A percentile compares a stretch with the other conserved stretches of the same genome.
Evolutionary conservation across 1,140 invertebrate species (phyloP).

Genomic region (Tetragonula clypearis): DNA sequence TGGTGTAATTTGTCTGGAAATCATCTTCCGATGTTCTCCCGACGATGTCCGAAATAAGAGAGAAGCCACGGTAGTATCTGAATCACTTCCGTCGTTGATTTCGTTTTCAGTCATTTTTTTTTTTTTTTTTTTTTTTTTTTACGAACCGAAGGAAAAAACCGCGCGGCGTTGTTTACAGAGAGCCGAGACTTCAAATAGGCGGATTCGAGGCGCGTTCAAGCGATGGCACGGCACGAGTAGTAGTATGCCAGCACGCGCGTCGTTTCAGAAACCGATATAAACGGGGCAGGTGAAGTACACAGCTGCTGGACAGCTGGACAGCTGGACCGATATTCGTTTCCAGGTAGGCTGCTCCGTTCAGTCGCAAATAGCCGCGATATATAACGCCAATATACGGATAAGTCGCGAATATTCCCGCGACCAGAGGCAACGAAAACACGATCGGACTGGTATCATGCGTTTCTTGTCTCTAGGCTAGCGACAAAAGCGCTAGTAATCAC

Average conservation of each 20-base stretch:
- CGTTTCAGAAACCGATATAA: slow-evolving; percentile 20
- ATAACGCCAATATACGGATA: slow-evolving; percentile 36
- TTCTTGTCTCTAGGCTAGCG: background rate
- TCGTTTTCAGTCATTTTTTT: background rate
- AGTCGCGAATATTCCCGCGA: background rate
- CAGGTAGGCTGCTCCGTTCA: slow-evolving; percentile 17
- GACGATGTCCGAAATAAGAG: background rate
- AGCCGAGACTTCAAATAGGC: background rate
- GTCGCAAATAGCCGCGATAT: slow-evolving; percentile 14
- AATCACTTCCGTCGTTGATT: background rate
- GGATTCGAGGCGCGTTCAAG: background rate
- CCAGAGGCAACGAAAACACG: background rate
- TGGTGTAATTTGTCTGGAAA: slow-evolving; percentile 5
- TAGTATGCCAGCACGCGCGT: background rate
- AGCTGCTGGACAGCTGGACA: slow-evolving; percentile 70
- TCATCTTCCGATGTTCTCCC: background rate
- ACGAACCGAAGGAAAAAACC: too few relatives aligned
- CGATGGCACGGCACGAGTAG: background rate
- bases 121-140: too few relatives aligned
- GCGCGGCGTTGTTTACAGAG: background rate
- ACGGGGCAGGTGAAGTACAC: slow-evolving; percentile 6
- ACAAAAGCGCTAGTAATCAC: slow-evolving; percentile 54
- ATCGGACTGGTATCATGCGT: background rate
- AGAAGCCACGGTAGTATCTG: background rate
- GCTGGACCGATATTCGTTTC: slow-evolving; percentile 70